phyloP scores from a whole-genome alignment of 2,797 vertebrate species.

The Premnoplex brunnescens region DNA sequence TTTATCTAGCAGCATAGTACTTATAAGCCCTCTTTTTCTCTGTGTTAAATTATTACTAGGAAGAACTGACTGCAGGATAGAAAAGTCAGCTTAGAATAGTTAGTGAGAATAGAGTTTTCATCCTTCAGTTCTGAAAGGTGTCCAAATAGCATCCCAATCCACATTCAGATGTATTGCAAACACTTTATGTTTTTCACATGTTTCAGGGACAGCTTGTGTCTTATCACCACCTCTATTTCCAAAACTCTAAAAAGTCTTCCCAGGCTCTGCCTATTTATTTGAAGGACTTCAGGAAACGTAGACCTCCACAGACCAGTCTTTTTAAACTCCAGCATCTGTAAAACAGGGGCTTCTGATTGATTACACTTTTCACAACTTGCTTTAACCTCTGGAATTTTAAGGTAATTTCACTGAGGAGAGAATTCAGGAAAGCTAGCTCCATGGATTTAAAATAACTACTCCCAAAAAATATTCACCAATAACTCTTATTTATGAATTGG shows the following conservation, averaged over 20 bases:
- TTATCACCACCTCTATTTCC: not conserved
- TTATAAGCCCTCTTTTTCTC: not conserved
- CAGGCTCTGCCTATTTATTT: not conserved
- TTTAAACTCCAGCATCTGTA: not conserved
- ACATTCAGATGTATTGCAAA: not conserved
- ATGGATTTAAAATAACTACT: not conserved
- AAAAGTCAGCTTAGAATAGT: not conserved
- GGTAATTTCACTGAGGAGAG: not conserved
- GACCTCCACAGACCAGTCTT: not conserved
- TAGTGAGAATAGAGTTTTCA: not conserved
- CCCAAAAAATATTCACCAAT: not conserved
- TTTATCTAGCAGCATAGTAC: not conserved
- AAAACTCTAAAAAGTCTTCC: not conserved
- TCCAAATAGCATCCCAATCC: not conserved
- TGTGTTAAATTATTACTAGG: not conserved
- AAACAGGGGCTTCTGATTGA: not conserved
- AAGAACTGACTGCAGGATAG: not conserved
- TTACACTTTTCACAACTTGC: not conserved
- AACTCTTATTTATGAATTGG: not conserved
- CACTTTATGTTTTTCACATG: not conserved
- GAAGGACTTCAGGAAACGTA: not conserved
- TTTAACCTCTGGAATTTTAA: not conserved
- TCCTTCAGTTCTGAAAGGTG: not conserved
- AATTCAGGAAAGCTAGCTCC: not conserved
- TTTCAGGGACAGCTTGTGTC: not conserved